Evolutionary conservation across 2,113 vertebrate genomes (phyloP), one percentile per base, ranked within the genome.

Genomic region (Gulo gulo): DNA sequence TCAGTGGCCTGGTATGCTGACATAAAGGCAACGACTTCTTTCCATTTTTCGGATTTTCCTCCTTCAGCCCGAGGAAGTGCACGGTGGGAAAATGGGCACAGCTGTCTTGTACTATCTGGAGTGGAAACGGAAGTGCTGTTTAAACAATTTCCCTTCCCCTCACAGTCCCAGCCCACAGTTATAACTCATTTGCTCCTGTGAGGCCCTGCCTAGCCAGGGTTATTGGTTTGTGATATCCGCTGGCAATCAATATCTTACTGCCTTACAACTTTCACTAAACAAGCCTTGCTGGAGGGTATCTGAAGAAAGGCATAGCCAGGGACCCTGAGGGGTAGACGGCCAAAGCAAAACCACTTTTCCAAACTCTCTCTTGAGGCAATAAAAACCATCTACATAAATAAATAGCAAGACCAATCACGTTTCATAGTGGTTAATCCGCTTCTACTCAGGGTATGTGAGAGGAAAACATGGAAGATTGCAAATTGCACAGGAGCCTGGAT

Each of bases 241-340:
- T 94, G 84, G 91, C 91, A 95, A 98, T 98, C 96, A 87, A 80
- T 95, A 97, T 34, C 82, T 97, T 82, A 14, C 57, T 57, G 95
- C 79, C 69, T 96, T 88, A 91, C 12, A 34, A 3, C 93, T 97
- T 87, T 97, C 91, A 95, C 63, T 95, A 96, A 95, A 87, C 90
- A 98, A 98, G 94, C 9, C 86, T 97, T 92, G 34, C 52, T 65
- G 15, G 71, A 93, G 39, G 50, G 1, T 67, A 31, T 57, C 47
- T 20, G 23, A 76, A 92, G 61, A 97, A 42, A 91, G 47, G 10
- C 52, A 74, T 8, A 79, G 31, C 52, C 34, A 42, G 26, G 50
- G 47, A 95, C 13, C 21, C 79, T 67, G 81, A 97, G 91, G 21
- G 34, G 63, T 80, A 81, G 76, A 59, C 73, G 55, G 69, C 47